Percentiles rank a stretch among this genome's conserved stretches.
phyloP scores from a whole-genome alignment of 1,140 invertebrate species.

The Anastrepha ludens region DNA sequence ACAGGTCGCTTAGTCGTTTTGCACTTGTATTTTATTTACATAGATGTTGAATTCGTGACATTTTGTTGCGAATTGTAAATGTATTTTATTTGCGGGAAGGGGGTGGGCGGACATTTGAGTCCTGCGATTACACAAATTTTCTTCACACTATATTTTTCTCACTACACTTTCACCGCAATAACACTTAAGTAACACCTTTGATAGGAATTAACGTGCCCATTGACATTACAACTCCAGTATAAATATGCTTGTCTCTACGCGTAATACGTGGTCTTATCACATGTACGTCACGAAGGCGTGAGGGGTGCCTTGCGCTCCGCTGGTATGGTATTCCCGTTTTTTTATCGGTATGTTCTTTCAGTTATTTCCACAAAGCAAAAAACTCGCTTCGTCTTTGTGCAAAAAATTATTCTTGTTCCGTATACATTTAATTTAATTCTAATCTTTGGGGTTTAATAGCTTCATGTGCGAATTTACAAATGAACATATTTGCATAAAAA shows the following conservation, averaged over 20 bases:
- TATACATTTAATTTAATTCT: slow-evolving; percentile 13
- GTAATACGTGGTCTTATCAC: slow-evolving; percentile 47
- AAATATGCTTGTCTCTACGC: background rate
- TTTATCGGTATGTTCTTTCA: background rate
- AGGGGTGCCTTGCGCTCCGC: background rate
- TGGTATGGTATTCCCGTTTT: slow-evolving; percentile 24
- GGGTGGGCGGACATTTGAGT: background rate
- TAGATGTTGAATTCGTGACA: background rate
- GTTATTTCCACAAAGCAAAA: slow-evolving; percentile 9
- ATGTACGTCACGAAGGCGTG: background rate
- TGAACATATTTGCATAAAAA: slow-evolving; percentile 43
- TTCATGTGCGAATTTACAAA: slow-evolving; percentile 14
- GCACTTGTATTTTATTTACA: background rate
- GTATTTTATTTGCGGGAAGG: too few species aligned
- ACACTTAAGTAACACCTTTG: background rate
- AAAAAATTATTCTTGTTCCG: slow-evolving; percentile 19
- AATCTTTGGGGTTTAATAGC: slow-evolving; percentile 32
- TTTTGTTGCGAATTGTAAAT: background rate
- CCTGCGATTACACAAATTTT: background rate
- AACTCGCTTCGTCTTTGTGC: background rate
- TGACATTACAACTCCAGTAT: background rate
- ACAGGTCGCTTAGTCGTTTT: too few species aligned
- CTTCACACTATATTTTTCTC: background rate
- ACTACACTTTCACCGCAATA: slow-evolving; percentile 19
- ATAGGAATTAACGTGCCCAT: background rate